Evolutionary conservation across 2,797 vertebrate species (phyloP).

Genomic region (Spea hammondii): DNA sequence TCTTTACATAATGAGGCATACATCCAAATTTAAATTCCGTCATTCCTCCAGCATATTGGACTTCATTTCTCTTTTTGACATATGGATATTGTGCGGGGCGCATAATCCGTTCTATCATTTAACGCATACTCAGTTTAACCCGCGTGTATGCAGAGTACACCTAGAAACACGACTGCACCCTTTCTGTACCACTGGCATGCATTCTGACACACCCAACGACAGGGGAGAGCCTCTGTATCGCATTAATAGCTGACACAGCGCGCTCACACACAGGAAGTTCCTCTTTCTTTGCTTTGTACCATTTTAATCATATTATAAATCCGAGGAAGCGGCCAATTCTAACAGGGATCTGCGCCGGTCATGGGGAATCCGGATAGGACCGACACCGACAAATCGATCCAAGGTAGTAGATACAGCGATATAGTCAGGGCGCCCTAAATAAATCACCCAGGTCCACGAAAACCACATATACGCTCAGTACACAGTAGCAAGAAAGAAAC

Average conservation of each 20-base stretch:
- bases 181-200: neutral
- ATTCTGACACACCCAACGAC: slow-evolving; percentile 36
- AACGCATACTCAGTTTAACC: too few relatives aligned
- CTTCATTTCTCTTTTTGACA: too few relatives aligned
- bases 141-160: too few relatives aligned
- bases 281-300: slow-evolving; percentile 23
- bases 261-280: slow-evolving; percentile 47
- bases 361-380: slow-evolving; percentile 38
- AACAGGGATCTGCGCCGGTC: slow-evolving; percentile 4
- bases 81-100: too few relatives aligned
- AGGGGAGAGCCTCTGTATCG: slow-evolving; percentile 9
- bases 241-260: slow-evolving; percentile 14
- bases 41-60: too few relatives aligned
- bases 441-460: neutral
- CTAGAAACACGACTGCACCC: slow-evolving; percentile 1
- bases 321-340: slow-evolving; percentile 2
- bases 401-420: slow-evolving; percentile 12
- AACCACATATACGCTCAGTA: neutral
- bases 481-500: neutral
- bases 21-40: too few relatives aligned
- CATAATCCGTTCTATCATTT: too few relatives aligned
- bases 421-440: neutral
- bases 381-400: neutral
- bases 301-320: slow-evolving; percentile 19
- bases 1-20: too few relatives aligned